phyloP scores from a whole-genome alignment of 2,797 vertebrate species.

The Cuculus canorus region DNA sequence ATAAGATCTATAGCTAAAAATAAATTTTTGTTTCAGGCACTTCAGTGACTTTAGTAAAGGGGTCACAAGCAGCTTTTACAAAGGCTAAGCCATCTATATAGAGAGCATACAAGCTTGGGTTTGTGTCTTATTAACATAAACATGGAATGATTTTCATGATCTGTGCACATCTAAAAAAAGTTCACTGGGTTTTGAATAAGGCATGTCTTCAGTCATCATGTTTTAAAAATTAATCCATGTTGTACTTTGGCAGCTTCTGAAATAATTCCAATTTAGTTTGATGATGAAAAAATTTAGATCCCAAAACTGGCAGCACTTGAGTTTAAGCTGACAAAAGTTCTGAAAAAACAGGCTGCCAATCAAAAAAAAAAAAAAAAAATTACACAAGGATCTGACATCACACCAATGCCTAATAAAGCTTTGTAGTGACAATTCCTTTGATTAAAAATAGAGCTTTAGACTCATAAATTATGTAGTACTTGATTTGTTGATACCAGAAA shows the following conservation, averaged over 20 bases:
- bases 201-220: conserved; percentile 25
- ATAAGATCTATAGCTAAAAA: background rate
- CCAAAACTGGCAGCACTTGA: conserved; percentile 3
- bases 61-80: background rate
- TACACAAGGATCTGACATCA: conserved; percentile 50
- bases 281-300: conserved; percentile 33
- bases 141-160: conserved; percentile 41
- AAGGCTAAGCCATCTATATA: conserved; percentile 13
- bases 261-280: conserved; percentile 1
- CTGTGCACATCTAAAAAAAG: conserved; percentile 31
- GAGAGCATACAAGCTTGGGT: background rate
- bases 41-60: background rate
- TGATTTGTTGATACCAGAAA: conserved; percentile 54
- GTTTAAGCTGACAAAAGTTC: conserved; percentile 45
- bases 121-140: conserved; percentile 32
- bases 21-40: background rate
- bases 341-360: conserved; percentile 38
- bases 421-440: conserved; percentile 35
- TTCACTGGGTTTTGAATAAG: conserved; percentile 24
- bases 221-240: conserved; percentile 24
- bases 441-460: conserved; percentile 44
- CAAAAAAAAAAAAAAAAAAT: conserved; percentile 17
- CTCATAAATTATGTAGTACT: conserved; percentile 61
- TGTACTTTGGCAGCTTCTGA: conserved; percentile 23
- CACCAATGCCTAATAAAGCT: conserved; percentile 34